Evolutionary conservation across 2,888 invertebrate genomes (phyloP).

Genomic region (Portevinia maculata): DNA sequence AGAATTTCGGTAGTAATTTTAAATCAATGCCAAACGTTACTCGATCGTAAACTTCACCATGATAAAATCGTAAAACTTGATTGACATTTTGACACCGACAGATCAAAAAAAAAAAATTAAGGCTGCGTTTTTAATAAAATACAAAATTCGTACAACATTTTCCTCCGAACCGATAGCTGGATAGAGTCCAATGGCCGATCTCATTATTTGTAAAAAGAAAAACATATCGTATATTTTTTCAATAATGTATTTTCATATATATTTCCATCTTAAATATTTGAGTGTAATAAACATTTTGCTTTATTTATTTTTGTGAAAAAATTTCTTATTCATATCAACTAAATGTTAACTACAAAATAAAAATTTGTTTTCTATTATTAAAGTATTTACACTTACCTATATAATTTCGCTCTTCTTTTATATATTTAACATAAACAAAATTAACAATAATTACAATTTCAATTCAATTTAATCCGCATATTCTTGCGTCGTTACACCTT

Average conservation of each 20-base stretch:
- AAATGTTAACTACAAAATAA: constrained; percentile 59
- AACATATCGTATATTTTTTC: not conserved
- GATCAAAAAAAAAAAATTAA: too few relatives aligned
- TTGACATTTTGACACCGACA: too few relatives aligned
- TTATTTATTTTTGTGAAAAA: constrained; percentile 58
- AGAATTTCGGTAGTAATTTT: too few relatives aligned
- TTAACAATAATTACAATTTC: constrained; percentile 56
- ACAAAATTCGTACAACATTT: too few relatives aligned
- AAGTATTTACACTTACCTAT: constrained; percentile 58
- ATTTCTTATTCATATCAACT: constrained; percentile 50
- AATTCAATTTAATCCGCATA: constrained; percentile 11
- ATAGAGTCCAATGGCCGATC: too few relatives aligned
- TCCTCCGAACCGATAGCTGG: too few relatives aligned
- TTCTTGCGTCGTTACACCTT: not conserved
- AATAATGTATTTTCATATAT: constrained; percentile 51
- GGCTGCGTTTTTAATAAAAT: too few relatives aligned
- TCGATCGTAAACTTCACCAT: too few relatives aligned
- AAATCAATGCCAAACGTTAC: too few relatives aligned
- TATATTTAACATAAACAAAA: constrained; percentile 28
- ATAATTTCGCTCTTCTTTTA: not conserved
- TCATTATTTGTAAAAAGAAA: not conserved
- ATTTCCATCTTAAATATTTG: constrained; percentile 65
- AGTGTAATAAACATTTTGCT: constrained; percentile 56
- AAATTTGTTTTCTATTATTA: constrained; percentile 40
- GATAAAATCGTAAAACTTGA: too few relatives aligned